A percentile compares a stretch with the other conserved stretches of the same genome.
phyloP scores from a whole-genome alignment of 2,797 vertebrate species.

The Liasis olivaceus region DNA sequence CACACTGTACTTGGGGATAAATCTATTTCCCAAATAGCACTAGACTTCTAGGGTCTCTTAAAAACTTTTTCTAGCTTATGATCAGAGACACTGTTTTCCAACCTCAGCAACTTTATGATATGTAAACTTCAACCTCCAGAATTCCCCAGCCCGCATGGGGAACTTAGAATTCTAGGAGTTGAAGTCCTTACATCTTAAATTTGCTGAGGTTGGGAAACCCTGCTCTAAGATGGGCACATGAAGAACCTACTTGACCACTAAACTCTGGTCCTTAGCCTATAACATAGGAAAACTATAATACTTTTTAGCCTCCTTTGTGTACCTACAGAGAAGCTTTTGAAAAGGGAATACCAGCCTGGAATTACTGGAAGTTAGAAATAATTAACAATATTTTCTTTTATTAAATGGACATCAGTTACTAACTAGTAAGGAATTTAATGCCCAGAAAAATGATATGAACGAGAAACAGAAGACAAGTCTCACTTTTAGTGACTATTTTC shows the following conservation, averaged over 20 bases:
- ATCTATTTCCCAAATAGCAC: neutral
- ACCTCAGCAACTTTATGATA: too few relatives aligned
- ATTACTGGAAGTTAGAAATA: neutral
- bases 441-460: neutral
- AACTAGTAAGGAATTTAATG: neutral
- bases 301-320: neutral
- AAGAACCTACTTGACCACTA: neutral
- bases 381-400: neutral
- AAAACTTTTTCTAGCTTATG: neutral
- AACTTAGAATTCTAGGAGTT: too few relatives aligned
- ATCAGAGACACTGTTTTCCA: too few relatives aligned
- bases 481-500: neutral
- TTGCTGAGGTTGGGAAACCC: too few relatives aligned
- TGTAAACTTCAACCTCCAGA: too few relatives aligned
- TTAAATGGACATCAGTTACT: neutral
- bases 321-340: neutral
- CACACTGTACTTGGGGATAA: too few relatives aligned
- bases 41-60: neutral
- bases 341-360: neutral
- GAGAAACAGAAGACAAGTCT: neutral
- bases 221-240: neutral
- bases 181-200: too few relatives aligned
- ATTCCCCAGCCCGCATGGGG: too few relatives aligned
- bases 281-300: neutral
- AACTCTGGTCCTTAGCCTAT: neutral